Percentiles rank a stretch among this genome's conserved stretches.
Evolutionary conservation across 2,113 vertebrate species (phyloP).

Genomic region (Anthoscopus minutus): DNA sequence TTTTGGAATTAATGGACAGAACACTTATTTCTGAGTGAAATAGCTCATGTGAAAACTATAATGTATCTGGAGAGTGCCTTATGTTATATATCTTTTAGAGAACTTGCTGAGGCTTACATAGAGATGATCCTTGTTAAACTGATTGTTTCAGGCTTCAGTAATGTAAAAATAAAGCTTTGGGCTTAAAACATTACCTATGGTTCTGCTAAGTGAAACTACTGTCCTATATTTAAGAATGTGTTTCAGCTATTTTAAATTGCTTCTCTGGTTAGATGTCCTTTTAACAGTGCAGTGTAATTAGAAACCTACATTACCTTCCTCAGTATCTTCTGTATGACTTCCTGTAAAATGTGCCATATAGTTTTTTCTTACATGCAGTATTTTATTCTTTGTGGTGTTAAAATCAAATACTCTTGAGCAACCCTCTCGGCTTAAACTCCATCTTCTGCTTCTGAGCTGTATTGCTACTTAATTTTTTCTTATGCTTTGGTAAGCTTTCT

Average conservation of each 20-base stretch:
- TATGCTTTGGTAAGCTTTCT: not conserved
- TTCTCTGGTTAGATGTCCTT: not conserved
- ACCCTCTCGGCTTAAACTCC: not conserved
- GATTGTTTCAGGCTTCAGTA: not conserved
- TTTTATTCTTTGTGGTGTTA: not conserved
- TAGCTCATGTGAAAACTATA: not conserved
- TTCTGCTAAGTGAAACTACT: not conserved
- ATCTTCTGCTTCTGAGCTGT: not conserved
- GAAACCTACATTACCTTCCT: not conserved
- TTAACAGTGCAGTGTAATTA: not conserved
- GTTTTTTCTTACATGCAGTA: not conserved
- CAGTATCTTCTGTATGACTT: too few species aligned
- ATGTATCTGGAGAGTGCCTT: not conserved
- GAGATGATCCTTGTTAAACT: not conserved
- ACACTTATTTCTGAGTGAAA: not conserved
- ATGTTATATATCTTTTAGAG: not conserved
- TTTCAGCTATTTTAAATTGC: not conserved
- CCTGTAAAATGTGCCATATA: not conserved
- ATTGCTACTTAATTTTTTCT: not conserved
- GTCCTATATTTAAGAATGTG: not conserved
- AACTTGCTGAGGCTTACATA: not conserved
- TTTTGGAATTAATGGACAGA: not conserved
- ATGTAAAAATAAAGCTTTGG: not conserved
- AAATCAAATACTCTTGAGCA: not conserved
- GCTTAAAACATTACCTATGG: not conserved